A percentile compares a stretch with the other conserved stretches of the same genome.
These are phyloP conservation scores for Galeopterus variegatus DNA, from an alignment of 2,113 vertebrate species.

Conservation along the genomic window DNA sequence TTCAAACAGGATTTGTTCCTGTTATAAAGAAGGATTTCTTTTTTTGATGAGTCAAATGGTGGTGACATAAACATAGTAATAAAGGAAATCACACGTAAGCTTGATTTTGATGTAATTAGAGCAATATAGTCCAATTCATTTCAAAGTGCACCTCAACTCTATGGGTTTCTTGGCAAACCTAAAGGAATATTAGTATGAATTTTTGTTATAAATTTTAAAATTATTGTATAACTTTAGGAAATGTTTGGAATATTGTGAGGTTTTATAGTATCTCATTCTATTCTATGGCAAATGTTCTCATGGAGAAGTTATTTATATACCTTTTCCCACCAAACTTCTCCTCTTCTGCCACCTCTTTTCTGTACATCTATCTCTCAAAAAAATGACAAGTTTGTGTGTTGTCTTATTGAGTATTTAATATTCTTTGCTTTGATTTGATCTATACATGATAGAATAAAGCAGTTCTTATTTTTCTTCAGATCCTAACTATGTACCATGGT, in stretches of 20 bases:
- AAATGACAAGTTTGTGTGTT: not conserved
- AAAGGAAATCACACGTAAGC: conserved; percentile 48
- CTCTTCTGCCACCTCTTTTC: not conserved
- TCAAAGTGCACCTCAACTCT: not conserved
- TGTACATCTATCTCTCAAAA: not conserved
- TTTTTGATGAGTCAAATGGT: conserved; percentile 15
- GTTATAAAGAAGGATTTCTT: conserved; percentile 22
- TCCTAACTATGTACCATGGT: not conserved
- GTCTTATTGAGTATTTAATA: not conserved
- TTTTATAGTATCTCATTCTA: not conserved
- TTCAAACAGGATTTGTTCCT: not conserved
- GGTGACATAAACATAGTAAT: conserved; percentile 18
- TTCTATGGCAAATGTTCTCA: not conserved
- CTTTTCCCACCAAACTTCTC: not conserved
- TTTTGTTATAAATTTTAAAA: not conserved
- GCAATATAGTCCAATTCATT: not conserved
- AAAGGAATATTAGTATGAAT: not conserved
- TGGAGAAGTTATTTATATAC: not conserved
- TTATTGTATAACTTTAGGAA: not conserved
- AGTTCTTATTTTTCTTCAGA: not conserved
- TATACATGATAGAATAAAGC: not conserved
- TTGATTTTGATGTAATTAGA: not conserved
- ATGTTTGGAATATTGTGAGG: not conserved
- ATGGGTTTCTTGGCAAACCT: not conserved
- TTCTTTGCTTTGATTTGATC: not conserved